A percentile compares a stretch with the other conserved stretches of the same genome.
phyloP scores from a whole-genome alignment of 2,888 invertebrate genomes.

The Agriopis leucophaearia region DNA sequence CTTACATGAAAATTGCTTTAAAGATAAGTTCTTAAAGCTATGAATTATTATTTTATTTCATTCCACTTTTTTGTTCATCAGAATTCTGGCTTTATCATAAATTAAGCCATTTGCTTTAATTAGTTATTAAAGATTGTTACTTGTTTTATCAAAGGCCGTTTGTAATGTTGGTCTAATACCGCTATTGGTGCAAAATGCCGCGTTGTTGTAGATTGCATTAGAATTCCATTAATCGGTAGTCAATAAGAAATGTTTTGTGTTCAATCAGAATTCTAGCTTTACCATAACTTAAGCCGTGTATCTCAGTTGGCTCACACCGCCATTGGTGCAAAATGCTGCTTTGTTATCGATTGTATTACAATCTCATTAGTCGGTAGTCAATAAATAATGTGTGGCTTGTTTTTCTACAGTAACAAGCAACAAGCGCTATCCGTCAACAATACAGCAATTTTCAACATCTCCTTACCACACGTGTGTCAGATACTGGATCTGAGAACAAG shows the following conservation, averaged over 20 bases:
- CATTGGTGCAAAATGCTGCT: conserved; percentile 3
- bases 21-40: too few species aligned
- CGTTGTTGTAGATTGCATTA: conserved; percentile 10
- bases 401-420: conserved; percentile 11
- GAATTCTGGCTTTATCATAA: neutral
- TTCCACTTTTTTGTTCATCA: neutral
- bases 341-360: conserved; percentile 12
- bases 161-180: neutral
- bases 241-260: conserved; percentile 10
- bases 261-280: neutral
- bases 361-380: conserved; percentile 5
- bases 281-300: conserved; percentile 1
- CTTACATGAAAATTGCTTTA: too few species aligned
- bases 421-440: conserved; percentile 22
- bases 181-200: conserved; percentile 1
- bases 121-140: too few species aligned
- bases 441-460: conserved; percentile 35
- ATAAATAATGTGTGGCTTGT: conserved; percentile 13
- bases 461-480: conserved; percentile 41
- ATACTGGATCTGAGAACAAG: conserved; percentile 44
- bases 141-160: too few species aligned
- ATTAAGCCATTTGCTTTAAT: neutral
- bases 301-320: neutral
- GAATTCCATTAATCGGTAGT: conserved; percentile 3
- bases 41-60: neutral